A percentile compares a stretch with the other conserved stretches of the same genome.
phyloP scores from a whole-genome alignment of 1,140 invertebrate species.

The Drosophila asahinai region DNA sequence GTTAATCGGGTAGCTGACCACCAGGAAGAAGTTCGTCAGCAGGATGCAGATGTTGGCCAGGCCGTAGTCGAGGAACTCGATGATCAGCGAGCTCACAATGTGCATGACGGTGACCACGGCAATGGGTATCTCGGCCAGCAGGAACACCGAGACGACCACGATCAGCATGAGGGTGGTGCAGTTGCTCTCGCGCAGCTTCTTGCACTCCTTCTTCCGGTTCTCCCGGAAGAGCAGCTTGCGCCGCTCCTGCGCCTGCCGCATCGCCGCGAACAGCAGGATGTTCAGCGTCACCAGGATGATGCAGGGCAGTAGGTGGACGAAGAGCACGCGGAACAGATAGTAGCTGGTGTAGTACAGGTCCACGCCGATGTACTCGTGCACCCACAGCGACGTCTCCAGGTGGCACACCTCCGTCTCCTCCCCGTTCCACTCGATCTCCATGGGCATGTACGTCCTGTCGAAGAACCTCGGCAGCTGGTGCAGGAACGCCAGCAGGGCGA shows the following conservation, averaged over 20 bases:
- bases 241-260: conserved; percentile 92
- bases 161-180: conserved; percentile 98
- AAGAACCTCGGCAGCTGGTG: conserved; percentile 93
- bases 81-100: conserved; percentile 91
- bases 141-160: conserved; percentile 96
- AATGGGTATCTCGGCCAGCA: conserved; percentile 95
- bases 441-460: conserved; percentile 86
- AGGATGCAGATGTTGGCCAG: conserved; percentile 94
- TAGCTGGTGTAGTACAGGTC: conserved; percentile 93
- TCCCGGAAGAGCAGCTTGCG: conserved; percentile 93
- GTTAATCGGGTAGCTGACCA: conserved; percentile 96
- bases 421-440: conserved; percentile 88
- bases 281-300: conserved; percentile 95
- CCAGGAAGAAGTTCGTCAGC: conserved; percentile 96
- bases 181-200: conserved; percentile 93
- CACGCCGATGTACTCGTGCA: conserved; percentile 87
- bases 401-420: conserved; percentile 87
- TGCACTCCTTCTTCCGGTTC: conserved; percentile 93
- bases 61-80: conserved; percentile 91
- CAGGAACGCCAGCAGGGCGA: conserved; percentile 90
- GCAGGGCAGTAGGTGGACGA: conserved; percentile 96
- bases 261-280: conserved; percentile 93
- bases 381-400: conserved; percentile 88
- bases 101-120: conserved; percentile 94
- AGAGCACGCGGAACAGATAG: conserved; percentile 94